Conservation (phyloP, 2,888 invertebrate genomes). For the Caenorhabditis parvicauda region DNA sequence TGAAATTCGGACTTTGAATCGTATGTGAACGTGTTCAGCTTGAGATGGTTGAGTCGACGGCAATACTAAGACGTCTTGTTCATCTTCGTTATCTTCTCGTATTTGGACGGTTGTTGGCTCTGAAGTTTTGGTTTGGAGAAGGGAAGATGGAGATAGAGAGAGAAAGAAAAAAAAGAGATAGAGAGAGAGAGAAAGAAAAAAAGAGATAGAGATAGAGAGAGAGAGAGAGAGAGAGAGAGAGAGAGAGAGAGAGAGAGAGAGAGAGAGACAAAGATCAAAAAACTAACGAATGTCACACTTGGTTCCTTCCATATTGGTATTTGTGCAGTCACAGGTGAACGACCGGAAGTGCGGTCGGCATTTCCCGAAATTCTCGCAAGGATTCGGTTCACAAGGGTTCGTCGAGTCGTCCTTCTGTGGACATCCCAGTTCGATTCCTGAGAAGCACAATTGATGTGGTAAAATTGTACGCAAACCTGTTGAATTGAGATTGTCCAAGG, state of each 20-base stretch:
- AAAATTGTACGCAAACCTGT: slow-evolving; percentile 13
- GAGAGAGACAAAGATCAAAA: background rate
- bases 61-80: slow-evolving; percentile 26
- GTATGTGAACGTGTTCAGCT: slow-evolving; percentile 24
- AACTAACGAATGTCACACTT: slow-evolving; percentile 40
- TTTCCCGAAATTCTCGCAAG: slow-evolving; percentile 53
- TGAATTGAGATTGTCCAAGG: slow-evolving; percentile 40
- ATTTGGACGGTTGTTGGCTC: too few relatives aligned
- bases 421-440: slow-evolving; percentile 50
- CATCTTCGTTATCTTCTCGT: too few relatives aligned
- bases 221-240: background rate
- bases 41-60: slow-evolving; percentile 19
- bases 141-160: too few relatives aligned
- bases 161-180: too few relatives aligned
- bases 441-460: background rate
- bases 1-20: slow-evolving; percentile 13
- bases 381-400: slow-evolving; percentile 45
- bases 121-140: too few relatives aligned
- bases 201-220: too few relatives aligned
- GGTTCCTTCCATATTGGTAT: slow-evolving; percentile 50
- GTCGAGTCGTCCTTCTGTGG: slow-evolving; percentile 16
- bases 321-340: slow-evolving; percentile 55
- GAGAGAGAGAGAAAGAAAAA: too few relatives aligned
- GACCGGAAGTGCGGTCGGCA: slow-evolving; percentile 32
- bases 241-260: background rate